Evolutionary conservation across 64 coral and sea anemone genomes (phyloP).

Genomic region (Montipora efflorescens): DNA sequence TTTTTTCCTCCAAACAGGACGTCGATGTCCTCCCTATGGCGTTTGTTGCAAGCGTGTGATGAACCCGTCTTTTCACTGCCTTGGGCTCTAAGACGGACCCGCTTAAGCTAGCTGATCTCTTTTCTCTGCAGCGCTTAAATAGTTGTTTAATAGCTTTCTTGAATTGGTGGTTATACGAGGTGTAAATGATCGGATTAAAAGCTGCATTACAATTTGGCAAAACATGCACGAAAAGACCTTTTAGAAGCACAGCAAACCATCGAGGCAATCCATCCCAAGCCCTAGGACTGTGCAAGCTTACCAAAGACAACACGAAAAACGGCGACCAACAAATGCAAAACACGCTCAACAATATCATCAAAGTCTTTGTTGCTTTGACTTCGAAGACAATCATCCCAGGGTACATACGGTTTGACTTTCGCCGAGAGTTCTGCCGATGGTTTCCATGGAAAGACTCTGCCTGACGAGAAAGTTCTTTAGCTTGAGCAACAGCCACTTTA

Average conservation of each 20-base stretch:
- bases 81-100: constrained; percentile 12
- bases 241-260: constrained; percentile 44
- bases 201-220: constrained; percentile 89
- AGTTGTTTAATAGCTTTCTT: constrained; percentile 66
- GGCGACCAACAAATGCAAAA: constrained; percentile 96
- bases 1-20: not conserved
- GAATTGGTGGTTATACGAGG: constrained; percentile 88
- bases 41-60: not conserved
- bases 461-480: constrained; percentile 65
- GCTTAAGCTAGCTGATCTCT: constrained; percentile 29
- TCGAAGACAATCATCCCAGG: constrained; percentile 74
- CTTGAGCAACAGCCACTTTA: constrained; percentile 86
- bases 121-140: constrained; percentile 55
- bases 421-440: not conserved
- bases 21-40: not conserved
- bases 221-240: constrained; percentile 75
- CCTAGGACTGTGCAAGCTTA: constrained; percentile 73
- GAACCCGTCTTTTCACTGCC: not conserved
- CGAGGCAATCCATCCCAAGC: constrained; percentile 26
- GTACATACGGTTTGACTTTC: constrained; percentile 34
- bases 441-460: constrained; percentile 51
- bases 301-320: constrained; percentile 78
- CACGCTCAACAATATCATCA: constrained; percentile 85
- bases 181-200: constrained; percentile 89
- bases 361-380: constrained; percentile 94